Conservation (phyloP, 1,140 invertebrate genomes). For the Drosophila varians region DNA sequence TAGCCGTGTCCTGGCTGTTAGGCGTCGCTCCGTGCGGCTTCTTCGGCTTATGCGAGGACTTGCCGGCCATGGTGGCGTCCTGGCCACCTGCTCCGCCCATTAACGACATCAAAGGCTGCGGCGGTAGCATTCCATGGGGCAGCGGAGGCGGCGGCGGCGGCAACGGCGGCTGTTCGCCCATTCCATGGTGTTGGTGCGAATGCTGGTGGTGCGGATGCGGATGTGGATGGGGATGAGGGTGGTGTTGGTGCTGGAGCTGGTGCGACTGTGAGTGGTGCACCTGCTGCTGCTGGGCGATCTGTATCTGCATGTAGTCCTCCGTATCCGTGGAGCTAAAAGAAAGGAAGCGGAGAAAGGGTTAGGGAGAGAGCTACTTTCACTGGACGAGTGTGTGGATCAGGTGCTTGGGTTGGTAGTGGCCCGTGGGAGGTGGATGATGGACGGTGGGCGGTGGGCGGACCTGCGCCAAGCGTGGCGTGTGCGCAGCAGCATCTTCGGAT, state of each 20-base stretch:
- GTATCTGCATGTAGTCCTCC: slow-evolving; percentile 83
- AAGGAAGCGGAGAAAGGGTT: not conserved
- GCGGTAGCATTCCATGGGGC: slow-evolving; percentile 79
- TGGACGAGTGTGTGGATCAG: not conserved
- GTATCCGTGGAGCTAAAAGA: slow-evolving; percentile 76
- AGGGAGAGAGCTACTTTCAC: slow-evolving; percentile 26
- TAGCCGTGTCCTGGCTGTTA: slow-evolving; percentile 84
- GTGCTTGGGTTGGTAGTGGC: not conserved
- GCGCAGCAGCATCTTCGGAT: slow-evolving; percentile 77
- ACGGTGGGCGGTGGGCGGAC: slow-evolving; percentile 25
- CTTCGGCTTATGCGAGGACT: slow-evolving; percentile 60
- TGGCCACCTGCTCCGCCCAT: slow-evolving; percentile 40
- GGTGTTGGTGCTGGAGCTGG: slow-evolving; percentile 71
- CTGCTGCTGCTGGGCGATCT: slow-evolving; percentile 69
- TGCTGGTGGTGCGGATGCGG: slow-evolving; percentile 14
- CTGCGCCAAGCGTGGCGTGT: slow-evolving; percentile 79
- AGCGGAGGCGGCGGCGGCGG: slow-evolving; percentile 85
- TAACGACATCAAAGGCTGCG: slow-evolving; percentile 77
- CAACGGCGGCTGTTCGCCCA: slow-evolving; percentile 72
- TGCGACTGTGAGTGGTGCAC: slow-evolving; percentile 42
- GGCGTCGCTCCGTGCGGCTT: slow-evolving; percentile 82
- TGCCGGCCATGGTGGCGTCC: slow-evolving; percentile 44
- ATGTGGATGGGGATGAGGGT: slow-evolving; percentile 43
- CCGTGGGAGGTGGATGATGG: not conserved
- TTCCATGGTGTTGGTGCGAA: slow-evolving; percentile 52